These are phyloP conservation scores for Ellobius talpinus DNA, from an alignment of 2,113 vertebrate genomes.

Conservation along the genomic window DNA sequence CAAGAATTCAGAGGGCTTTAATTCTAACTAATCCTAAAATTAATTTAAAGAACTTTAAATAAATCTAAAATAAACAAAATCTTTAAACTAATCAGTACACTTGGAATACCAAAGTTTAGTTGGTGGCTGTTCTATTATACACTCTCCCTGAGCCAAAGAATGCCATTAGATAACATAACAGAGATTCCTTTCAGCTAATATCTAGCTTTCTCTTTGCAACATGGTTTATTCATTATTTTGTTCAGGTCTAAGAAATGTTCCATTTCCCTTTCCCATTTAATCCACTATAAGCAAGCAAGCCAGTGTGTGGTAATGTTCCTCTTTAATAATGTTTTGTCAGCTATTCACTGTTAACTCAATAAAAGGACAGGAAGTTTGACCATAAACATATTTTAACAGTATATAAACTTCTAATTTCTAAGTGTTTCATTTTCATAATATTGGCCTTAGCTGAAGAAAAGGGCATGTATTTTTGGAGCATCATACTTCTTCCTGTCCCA, in stretches of 20 bases:
- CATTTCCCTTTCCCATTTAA: neutral
- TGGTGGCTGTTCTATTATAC: neutral
- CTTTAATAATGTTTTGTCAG: conserved; percentile 64
- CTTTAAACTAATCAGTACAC: neutral
- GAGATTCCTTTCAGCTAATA: neutral
- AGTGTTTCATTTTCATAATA: conserved; percentile 75
- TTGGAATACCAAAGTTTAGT: neutral
- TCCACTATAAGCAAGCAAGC: neutral
- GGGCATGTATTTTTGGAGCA: conserved; percentile 87
- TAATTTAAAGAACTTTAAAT: conserved; percentile 18
- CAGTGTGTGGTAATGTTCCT: conserved; percentile 29
- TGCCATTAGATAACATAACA: neutral
- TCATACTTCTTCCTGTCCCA: conserved; percentile 90
- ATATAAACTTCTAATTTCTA: conserved; percentile 73
- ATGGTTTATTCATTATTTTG: neutral
- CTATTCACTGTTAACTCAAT: conserved; percentile 60
- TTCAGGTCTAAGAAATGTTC: neutral
- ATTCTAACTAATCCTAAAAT: conserved; percentile 22
- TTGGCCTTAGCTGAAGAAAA: conserved; percentile 84
- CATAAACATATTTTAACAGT: conserved; percentile 33
- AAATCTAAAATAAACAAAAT: conserved; percentile 21
- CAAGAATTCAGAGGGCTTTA: conserved; percentile 11
- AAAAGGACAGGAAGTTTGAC: neutral
- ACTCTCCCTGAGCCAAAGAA: neutral
- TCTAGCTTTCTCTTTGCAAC: neutral